These are phyloP conservation scores for Berghia stephanieae DNA, from an alignment of 1,140 invertebrate species.

Conservation along the genomic window DNA sequence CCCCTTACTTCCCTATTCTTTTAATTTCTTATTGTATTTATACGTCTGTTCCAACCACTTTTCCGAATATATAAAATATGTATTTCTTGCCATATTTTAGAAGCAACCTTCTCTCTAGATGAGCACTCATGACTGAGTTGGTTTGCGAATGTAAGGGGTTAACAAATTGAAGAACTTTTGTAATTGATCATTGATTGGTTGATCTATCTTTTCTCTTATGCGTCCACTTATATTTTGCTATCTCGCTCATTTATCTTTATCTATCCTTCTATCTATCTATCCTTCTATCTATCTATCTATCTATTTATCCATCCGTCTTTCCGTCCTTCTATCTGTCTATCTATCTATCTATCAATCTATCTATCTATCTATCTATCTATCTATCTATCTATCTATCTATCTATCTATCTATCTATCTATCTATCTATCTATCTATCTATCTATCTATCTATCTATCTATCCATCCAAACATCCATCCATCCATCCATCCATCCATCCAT, in stretches of 20 bases:
- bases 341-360: background rate
- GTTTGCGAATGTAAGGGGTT: no score
- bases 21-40: no score
- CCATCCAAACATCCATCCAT: background rate
- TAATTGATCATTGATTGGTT: no score
- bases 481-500: background rate
- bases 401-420: background rate
- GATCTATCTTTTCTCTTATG: no score
- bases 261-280: background rate
- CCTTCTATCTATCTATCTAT: background rate
- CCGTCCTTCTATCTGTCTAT: background rate
- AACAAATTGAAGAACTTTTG: no score
- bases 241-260: background rate
- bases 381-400: background rate
- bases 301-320: background rate
- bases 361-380: background rate
- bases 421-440: background rate
- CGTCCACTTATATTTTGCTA: no score
- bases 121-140: no score
- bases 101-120: no score
- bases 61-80: no score
- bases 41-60: no score
- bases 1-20: no score
- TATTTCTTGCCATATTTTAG: no score
- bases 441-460: background rate